Evolutionary conservation across 2,888 invertebrate genomes (phyloP).

Genomic region (Hydraecia micacea): DNA sequence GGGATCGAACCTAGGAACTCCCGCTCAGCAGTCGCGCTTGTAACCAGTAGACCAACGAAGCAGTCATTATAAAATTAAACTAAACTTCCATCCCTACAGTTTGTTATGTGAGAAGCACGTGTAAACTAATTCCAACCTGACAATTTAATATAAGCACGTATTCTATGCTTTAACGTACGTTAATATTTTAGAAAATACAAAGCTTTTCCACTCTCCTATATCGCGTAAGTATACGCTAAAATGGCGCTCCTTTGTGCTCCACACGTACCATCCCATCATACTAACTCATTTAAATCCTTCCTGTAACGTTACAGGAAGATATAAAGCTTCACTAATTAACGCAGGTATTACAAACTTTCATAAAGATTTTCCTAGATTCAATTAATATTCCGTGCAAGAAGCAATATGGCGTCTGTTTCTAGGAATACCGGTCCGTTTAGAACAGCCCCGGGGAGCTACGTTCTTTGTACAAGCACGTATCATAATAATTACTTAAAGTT

Average conservation of each 20-base stretch:
- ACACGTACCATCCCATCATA: constrained; percentile 13
- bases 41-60: not conserved
- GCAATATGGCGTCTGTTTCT: constrained; percentile 19
- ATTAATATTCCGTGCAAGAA: constrained; percentile 38
- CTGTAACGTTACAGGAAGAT: constrained; percentile 7
- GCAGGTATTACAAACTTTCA: constrained; percentile 10
- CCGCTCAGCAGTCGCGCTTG: not conserved
- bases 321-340: constrained; percentile 32
- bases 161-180: not conserved
- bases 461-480: constrained; percentile 32
- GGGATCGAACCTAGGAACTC: no score
- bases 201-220: constrained; percentile 2
- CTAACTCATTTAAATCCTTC: constrained; percentile 40
- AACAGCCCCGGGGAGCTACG: not conserved
- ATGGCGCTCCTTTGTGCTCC: constrained; percentile 28
- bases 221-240: constrained; percentile 11
- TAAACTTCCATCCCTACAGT: not conserved
- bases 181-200: constrained; percentile 25
- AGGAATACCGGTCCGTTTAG: not conserved
- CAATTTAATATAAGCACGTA: constrained; percentile 6
- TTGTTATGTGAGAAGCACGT: not conserved
- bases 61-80: not conserved
- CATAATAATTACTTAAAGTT: constrained; percentile 30
- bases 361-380: constrained; percentile 5
- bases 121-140: not conserved